Conservation (phyloP, 2,888 invertebrate species). For the Amphipoea oculea region DNA sequence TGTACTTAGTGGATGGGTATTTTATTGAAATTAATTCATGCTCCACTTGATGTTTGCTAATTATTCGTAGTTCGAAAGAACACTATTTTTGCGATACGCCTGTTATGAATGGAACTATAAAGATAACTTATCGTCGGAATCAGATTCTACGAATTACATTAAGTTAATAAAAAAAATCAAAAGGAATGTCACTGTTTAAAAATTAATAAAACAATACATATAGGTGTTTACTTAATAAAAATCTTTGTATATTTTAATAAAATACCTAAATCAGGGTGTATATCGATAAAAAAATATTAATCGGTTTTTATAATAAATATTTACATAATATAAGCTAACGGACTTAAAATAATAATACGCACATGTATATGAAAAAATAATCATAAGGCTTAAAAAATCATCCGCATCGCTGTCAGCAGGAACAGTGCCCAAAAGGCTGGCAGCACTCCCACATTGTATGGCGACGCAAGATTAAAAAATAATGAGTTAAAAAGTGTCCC, state of each 20-base stretch:
- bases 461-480: background rate
- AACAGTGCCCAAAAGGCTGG: background rate
- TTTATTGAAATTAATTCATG: constrained; percentile 29
- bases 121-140: background rate
- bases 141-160: background rate
- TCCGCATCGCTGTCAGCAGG: background rate
- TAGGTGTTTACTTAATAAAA: background rate
- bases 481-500: background rate
- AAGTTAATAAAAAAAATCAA: background rate
- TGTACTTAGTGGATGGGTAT: constrained; percentile 5
- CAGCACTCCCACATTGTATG: background rate
- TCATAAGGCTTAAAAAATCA: background rate
- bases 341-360: background rate
- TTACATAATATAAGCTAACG: background rate
- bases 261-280: background rate
- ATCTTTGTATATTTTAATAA: constrained; percentile 3
- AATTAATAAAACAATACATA: background rate
- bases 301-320: no score
- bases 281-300: no score
- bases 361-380: background rate
- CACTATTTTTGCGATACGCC: background rate
- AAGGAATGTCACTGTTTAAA: background rate
- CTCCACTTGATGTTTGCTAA: constrained; percentile 23
- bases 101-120: background rate
- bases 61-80: constrained; percentile 13